A percentile compares a stretch with the other conserved stretches of the same genome.
Conservation (phyloP, 2,888 invertebrate genomes). For the Kryphioiulus occultus region DNA sequence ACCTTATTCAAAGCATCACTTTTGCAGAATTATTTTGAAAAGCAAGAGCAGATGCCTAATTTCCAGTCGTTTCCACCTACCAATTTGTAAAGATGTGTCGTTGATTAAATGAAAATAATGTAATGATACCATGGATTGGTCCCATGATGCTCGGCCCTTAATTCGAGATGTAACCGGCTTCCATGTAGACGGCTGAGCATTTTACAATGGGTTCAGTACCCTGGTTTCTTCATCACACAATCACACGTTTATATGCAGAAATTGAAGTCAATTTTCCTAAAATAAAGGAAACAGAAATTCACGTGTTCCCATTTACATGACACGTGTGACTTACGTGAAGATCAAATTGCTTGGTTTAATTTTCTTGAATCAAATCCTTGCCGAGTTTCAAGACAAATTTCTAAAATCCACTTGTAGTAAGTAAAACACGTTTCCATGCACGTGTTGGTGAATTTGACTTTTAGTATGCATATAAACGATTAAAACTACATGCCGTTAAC, state of each 20-base stretch:
- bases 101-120: not conserved
- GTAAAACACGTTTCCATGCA: no score
- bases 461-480: no score
- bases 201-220: not conserved
- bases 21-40: not conserved
- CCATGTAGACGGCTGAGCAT: not conserved
- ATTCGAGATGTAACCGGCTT: not conserved
- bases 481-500: no score
- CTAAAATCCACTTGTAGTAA: no score
- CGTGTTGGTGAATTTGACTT: no score
- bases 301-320: no score
- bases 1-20: not conserved
- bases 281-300: no score
- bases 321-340: no score
- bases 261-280: no score
- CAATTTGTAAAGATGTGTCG: not conserved
- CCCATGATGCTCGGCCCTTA: not conserved
- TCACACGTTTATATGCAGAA: not conserved
- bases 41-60: not conserved
- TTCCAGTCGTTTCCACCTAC: not conserved
- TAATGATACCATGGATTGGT: not conserved
- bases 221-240: not conserved
- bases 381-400: no score
- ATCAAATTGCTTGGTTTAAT: no score
- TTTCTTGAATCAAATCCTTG: no score